A percentile compares a stretch with the other conserved stretches of the same genome.
These are phyloP conservation scores for Serinus canaria DNA, from an alignment of 2,113 vertebrate genomes.

Conservation along the genomic window DNA sequence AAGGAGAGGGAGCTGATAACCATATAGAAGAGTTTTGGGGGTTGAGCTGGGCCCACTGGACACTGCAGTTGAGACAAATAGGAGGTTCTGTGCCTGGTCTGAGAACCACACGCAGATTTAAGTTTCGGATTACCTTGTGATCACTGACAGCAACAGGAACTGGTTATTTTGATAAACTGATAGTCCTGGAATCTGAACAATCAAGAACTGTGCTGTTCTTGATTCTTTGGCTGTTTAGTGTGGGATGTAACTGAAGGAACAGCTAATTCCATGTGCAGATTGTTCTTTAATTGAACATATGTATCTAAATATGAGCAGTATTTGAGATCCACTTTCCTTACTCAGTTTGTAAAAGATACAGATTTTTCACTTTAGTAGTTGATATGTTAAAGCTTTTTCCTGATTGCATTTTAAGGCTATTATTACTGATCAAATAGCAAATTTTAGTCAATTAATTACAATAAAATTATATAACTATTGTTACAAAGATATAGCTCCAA, in stretches of 20 bases:
- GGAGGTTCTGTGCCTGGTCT: background rate
- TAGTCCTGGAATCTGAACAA: background rate
- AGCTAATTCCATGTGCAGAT: background rate
- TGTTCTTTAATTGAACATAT: background rate
- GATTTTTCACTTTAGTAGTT: background rate
- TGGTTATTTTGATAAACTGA: background rate
- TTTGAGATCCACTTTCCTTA: background rate
- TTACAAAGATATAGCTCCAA: background rate
- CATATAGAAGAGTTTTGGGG: background rate
- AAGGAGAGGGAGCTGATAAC: background rate
- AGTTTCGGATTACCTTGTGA: background rate
- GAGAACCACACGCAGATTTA: background rate
- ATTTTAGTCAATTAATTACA: background rate
- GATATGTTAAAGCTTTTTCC: background rate
- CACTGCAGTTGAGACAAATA: background rate
- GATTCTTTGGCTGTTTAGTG: background rate
- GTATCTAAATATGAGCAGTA: background rate
- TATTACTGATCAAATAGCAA: background rate
- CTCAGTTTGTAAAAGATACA: background rate
- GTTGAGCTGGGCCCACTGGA: background rate
- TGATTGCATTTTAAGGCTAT: background rate
- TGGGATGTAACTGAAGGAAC: background rate
- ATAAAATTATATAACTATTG: background rate
- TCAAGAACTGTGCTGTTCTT: background rate
- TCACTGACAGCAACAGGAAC: background rate